Percentiles rank a stretch among this genome's conserved stretches.
Evolutionary conservation across 2,797 vertebrate genomes (phyloP).

Genomic region (Mycteria americana): DNA sequence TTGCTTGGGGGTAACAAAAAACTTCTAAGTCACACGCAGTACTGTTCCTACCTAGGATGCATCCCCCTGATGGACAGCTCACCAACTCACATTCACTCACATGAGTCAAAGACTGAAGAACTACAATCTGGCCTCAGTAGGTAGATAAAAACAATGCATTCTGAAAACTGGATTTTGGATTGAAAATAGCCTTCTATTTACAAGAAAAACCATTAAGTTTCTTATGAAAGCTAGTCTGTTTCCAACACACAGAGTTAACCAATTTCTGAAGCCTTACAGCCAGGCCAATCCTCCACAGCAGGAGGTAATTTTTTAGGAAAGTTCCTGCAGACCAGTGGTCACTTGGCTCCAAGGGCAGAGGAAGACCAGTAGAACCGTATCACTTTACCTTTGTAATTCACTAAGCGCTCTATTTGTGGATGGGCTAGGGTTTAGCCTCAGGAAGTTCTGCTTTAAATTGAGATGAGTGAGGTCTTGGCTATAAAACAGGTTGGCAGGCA

Average conservation of each 20-base stretch:
- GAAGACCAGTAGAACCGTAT: not conserved
- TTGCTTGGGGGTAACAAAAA: not conserved
- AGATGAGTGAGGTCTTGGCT: conserved; percentile 99
- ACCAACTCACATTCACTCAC: not conserved
- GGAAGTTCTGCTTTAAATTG: conserved; percentile 97
- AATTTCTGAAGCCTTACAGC: not conserved
- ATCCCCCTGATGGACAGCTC: not conserved
- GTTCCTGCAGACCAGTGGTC: not conserved
- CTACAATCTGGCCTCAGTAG: not conserved
- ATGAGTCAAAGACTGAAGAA: not conserved
- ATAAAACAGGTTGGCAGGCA: conserved; percentile 94
- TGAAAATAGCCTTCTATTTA: not conserved
- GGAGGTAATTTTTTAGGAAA: not conserved
- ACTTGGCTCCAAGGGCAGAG: not conserved
- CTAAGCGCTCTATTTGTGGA: conserved; percentile 81
- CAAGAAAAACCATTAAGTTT: not conserved
- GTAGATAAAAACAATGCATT: not conserved
- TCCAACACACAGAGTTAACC: not conserved
- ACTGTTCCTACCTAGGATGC: not conserved
- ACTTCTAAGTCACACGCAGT: not conserved
- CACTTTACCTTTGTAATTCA: conserved; percentile 90
- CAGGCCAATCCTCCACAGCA: not conserved
- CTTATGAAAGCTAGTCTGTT: not conserved
- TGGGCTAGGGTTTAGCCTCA: conserved; percentile 74
- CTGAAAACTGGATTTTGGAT: not conserved